Base-by-base conservation (phyloP, 2,113 vertebrate genomes). In the Haplochromis burtoni region DNA sequence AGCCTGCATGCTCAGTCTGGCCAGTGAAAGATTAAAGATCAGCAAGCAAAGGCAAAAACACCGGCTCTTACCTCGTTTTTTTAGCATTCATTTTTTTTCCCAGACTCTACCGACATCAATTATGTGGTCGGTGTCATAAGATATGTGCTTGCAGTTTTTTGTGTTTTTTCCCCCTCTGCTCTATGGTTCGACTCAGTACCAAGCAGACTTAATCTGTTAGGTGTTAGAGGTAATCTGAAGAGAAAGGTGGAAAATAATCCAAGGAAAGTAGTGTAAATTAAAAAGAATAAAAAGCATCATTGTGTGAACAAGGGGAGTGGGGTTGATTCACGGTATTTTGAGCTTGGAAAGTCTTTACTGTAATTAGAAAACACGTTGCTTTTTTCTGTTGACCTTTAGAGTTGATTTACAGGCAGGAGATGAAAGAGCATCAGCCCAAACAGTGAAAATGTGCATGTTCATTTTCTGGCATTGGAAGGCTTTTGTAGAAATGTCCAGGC, bases 1-100 rank as follows among this genome's bases (percentile, higher is more conserved):
- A 88, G 81, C 85, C 81, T 91, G 85, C 82, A 82, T 84, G 87
- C 94, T 89, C 90, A 81, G 94, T 91, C 93, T 95, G 92, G 94
- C 91, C 92, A 92, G 73, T 88, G 93, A 95, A 92, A 93, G 95
- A 94, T 96, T 96, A 96, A 94, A 93, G 93, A 94, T 93, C 88
- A 90, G 82, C 80, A 63, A 91, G 89, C 86, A 92, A 91, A 89
- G 61, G 82, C 31, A 94, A 91, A 94, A 94, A 89, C 63, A 79
- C 73, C n/a, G 8, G 63, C 88, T 90, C 86, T 93, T 91, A 89
- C 90, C 89, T 93, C 63, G 92, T 89, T 87, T 82, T 85, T 35
- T 88, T 81, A 87, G 38, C 42, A 81, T 89, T 87, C 14, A 40
- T 92, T 84, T 93, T 91, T 53, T 53, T 89, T 71, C 47, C 55